Evolutionary conservation across 2,797 vertebrate species (phyloP).

Genomic region (Paramormyrops hopkinsi): DNA sequence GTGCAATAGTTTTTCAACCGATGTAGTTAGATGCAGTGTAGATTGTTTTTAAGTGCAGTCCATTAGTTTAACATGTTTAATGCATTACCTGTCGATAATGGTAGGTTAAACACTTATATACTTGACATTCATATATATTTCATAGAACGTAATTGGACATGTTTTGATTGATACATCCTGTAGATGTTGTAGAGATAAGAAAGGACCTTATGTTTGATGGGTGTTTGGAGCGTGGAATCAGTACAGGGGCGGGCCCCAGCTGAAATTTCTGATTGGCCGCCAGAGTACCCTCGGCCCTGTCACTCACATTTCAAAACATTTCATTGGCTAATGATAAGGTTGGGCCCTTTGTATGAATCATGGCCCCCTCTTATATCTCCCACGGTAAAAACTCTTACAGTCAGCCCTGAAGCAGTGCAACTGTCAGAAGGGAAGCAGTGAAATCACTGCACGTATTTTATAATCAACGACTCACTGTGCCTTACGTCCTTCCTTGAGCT

Average conservation of each 20-base stretch:
- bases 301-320: neutral
- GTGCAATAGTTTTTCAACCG: neutral
- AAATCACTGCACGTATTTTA: neutral
- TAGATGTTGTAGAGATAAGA: neutral
- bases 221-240: neutral
- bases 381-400: neutral
- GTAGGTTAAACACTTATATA: neutral
- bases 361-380: neutral
- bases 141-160: neutral
- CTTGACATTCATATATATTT: neutral
- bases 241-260: neutral
- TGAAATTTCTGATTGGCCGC: neutral
- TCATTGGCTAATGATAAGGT: neutral
- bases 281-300: neutral
- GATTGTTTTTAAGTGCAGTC: constrained; percentile 5
- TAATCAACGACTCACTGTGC: neutral
- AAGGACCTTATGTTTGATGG: neutral
- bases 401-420: neutral
- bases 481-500: neutral
- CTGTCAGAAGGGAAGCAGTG: neutral
- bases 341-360: neutral
- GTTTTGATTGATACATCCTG: neutral
- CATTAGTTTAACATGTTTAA: neutral
- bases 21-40: neutral
- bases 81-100: neutral